These are phyloP conservation scores for Tokudaia muenninki DNA, from an alignment of 2,797 vertebrate species.

Conservation along the genomic window DNA sequence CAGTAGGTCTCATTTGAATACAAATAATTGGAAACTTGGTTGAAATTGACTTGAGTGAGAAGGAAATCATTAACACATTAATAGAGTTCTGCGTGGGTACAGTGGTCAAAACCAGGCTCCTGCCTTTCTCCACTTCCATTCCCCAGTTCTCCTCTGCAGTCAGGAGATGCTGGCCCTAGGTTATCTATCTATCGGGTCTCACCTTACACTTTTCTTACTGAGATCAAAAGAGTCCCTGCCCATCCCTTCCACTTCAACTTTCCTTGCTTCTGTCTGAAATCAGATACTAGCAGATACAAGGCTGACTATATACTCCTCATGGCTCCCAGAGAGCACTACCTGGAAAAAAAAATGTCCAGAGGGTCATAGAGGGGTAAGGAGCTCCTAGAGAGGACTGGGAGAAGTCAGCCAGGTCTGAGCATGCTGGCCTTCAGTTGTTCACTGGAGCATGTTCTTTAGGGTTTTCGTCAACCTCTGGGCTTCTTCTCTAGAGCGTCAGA, in stretches of 20 bases:
- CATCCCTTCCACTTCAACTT: background rate
- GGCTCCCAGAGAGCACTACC: background rate
- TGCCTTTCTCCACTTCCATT: background rate
- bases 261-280: fast-evolving
- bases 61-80: background rate
- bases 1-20: background rate
- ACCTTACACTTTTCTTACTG: background rate
- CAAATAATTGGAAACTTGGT: background rate
- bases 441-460: background rate
- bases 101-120: background rate
- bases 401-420: background rate
- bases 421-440: background rate
- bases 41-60: background rate
- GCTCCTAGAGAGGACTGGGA: background rate
- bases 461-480: background rate
- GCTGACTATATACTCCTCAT: fast-evolving
- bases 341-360: background rate
- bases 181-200: background rate
- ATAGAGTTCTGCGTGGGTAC: background rate
- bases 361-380: background rate
- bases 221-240: background rate
- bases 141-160: background rate
- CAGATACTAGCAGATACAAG: fast-evolving
- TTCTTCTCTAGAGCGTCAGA: background rate
- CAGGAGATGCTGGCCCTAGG: background rate